Evolutionary conservation across 2,113 vertebrate genomes (phyloP).

Genomic region (Tragelaphus buxtoni): DNA sequence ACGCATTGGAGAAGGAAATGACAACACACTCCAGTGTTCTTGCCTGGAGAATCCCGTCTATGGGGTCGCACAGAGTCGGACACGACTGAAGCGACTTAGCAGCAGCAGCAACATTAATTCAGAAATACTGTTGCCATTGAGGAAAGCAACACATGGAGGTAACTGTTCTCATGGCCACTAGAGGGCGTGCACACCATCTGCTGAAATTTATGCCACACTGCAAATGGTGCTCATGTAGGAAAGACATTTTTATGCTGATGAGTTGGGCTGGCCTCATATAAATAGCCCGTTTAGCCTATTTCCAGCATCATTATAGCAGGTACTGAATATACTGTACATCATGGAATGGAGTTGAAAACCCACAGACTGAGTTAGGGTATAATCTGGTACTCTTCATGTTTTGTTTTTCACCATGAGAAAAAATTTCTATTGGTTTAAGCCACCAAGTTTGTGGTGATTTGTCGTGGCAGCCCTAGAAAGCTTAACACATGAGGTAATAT

Average conservation of each 20-base stretch:
- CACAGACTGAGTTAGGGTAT: not conserved
- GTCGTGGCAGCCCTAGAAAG: not conserved
- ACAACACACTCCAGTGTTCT: too few species aligned
- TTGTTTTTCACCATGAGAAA: not conserved
- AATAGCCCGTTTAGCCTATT: not conserved
- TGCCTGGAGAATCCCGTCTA: too few species aligned
- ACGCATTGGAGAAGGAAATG: too few species aligned
- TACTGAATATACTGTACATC: not conserved
- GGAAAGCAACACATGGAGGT: not conserved
- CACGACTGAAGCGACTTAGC: too few species aligned
- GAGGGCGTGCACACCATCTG: constrained; percentile 3
- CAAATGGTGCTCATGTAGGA: not conserved
- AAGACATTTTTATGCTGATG: not conserved
- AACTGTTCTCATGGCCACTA: not conserved
- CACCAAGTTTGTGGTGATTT: not conserved
- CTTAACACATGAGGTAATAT: not conserved
- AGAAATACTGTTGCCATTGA: not conserved
- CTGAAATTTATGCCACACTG: not conserved
- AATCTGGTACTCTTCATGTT: not conserved
- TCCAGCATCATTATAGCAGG: not conserved
- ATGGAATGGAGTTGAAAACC: not conserved
- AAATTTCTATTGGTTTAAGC: not conserved
- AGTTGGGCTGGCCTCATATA: not conserved
- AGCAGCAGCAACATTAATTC: not conserved
- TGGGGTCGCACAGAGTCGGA: too few species aligned